Conservation (phyloP, 2,113 vertebrate species). For the Tragelaphus buxtoni region DNA sequence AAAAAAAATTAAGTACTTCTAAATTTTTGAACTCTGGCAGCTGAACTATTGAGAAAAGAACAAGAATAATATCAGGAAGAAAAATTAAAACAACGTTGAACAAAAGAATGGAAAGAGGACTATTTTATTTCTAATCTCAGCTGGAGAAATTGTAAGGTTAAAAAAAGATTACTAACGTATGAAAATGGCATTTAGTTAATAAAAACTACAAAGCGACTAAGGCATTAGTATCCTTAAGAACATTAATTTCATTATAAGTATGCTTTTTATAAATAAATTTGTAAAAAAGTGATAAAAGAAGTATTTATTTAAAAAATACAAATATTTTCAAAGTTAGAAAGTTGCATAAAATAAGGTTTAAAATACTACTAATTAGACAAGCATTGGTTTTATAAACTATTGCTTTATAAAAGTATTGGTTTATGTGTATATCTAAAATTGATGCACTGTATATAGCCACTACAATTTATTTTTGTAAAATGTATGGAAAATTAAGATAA, state of each 20-base stretch:
- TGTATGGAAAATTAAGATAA: neutral
- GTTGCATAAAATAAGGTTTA: neutral
- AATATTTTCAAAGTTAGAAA: neutral
- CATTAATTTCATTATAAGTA: neutral
- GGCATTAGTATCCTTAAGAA: neutral
- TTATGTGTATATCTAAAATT: neutral
- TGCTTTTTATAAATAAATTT: neutral
- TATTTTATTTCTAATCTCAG: neutral
- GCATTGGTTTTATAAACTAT: neutral
- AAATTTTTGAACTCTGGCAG: neutral
- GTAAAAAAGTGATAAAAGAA: neutral
- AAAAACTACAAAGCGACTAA: neutral
- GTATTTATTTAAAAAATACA: neutral
- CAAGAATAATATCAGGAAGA: neutral
- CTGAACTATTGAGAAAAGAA: neutral
- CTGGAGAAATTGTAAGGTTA: neutral
- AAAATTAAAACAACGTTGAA: neutral
- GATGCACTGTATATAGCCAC: neutral
- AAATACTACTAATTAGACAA: neutral
- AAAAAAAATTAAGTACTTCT: neutral
- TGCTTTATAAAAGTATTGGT: neutral
- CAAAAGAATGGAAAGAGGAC: neutral
- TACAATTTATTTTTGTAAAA: neutral
- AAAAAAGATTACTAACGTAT: neutral
- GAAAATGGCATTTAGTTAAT: conserved; percentile 3